Percentiles rank a stretch among this genome's conserved stretches.
Conservation (phyloP, 23 tunicate genomes). For the Aplidium turbinatum region DNA sequence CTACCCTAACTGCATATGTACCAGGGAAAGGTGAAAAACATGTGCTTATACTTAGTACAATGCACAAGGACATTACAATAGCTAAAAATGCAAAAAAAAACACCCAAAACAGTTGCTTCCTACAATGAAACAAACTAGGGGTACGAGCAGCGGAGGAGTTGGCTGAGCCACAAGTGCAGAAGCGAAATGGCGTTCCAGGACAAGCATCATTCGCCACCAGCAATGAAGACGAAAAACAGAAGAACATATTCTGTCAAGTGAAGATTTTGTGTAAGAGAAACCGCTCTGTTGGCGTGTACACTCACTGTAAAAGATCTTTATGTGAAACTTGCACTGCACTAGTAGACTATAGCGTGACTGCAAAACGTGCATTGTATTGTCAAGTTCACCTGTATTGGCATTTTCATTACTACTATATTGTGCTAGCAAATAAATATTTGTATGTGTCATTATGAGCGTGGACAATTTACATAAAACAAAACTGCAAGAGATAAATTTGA, state of each 20-base stretch:
- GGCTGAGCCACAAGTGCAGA: constrained; percentile 29
- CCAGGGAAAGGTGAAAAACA: constrained; percentile 25
- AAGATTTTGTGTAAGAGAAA: constrained; percentile 34
- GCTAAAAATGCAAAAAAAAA: constrained; percentile 38
- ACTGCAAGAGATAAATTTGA: too few relatives aligned
- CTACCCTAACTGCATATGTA: constrained; percentile 32
- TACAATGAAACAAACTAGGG: constrained; percentile 30
- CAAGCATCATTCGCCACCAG: constrained; percentile 7
- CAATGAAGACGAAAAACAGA: constrained; percentile 9
- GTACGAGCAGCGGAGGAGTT: constrained; percentile 21
- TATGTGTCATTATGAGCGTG: too few relatives aligned
- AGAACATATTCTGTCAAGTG: constrained; percentile 26
- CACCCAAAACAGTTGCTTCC: constrained; percentile 31
- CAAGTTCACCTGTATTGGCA: too few relatives aligned
- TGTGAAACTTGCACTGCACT: constrained; percentile 19
- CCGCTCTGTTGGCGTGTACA: constrained; percentile 22
- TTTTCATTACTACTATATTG: too few relatives aligned
- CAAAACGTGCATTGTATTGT: too few relatives aligned
- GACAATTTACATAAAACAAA: too few relatives aligned
- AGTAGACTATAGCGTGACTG: too few relatives aligned
- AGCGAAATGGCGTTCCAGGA: constrained; percentile 14
- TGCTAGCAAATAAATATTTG: too few relatives aligned
- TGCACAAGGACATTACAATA: constrained; percentile 31
- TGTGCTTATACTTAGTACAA: constrained; percentile 29
- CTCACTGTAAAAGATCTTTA: constrained; percentile 23